Conservation (phyloP, 1,140 invertebrate genomes). For the Oryctes rhinoceros region DNA sequence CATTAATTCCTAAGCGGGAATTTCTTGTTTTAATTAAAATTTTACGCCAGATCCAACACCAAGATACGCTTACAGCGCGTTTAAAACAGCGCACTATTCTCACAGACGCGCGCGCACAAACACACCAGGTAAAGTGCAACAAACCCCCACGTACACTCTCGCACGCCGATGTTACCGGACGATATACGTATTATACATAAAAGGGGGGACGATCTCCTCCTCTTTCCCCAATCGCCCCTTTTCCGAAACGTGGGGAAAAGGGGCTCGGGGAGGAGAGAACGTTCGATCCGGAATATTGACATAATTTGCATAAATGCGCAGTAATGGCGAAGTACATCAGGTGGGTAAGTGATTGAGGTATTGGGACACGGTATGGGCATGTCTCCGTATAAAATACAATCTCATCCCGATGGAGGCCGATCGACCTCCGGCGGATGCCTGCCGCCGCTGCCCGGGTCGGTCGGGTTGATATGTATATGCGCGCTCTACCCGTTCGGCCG, state of each 20-base stretch:
- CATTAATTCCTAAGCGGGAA: not conserved
- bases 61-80: not conserved
- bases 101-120: not conserved
- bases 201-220: not conserved
- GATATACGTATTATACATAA: not conserved
- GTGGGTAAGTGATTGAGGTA: slow-evolving; percentile 56
- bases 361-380: slow-evolving; percentile 57
- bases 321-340: slow-evolving; percentile 55
- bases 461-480: slow-evolving; percentile 21
- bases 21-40: slow-evolving; percentile 15
- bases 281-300: slow-evolving; percentile 49
- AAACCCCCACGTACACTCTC: not conserved
- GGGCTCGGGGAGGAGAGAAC: not conserved
- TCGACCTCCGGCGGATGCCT: slow-evolving; percentile 17
- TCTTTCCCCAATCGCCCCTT: not conserved
- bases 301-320: slow-evolving; percentile 56
- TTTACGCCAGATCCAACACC: slow-evolving; percentile 17
- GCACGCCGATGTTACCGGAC: not conserved
- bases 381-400: slow-evolving; percentile 51
- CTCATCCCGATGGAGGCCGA: not conserved
- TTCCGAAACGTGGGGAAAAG: not conserved
- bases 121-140: not conserved
- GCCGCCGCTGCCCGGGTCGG: too few relatives aligned
- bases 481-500: not conserved
- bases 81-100: not conserved